Evolutionary conservation across 2,888 invertebrate species (phyloP).

Genomic region (Drosophila nr. medialis): DNA sequence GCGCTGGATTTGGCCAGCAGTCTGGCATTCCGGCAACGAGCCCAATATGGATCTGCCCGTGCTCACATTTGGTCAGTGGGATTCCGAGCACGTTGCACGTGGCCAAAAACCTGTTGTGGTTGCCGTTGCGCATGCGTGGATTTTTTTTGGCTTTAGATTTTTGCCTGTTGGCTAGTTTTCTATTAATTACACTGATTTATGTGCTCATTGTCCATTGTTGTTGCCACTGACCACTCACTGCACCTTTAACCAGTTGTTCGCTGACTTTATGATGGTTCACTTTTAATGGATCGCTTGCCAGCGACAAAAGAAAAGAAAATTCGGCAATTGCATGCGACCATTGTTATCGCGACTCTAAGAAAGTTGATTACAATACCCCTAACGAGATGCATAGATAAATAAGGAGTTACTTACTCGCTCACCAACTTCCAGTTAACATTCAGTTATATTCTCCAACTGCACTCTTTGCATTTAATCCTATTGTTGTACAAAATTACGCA

Average conservation of each 20-base stretch:
- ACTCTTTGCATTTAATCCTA: not conserved
- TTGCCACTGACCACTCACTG: conserved; percentile 44
- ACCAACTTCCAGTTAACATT: not conserved
- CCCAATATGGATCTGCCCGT: conserved; percentile 51
- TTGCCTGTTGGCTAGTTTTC: conserved; percentile 64
- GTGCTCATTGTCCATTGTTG: conserved; percentile 95
- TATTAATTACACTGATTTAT: conserved; percentile 98
- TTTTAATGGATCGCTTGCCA: conserved; percentile 57
- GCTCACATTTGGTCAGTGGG: conserved; percentile 47
- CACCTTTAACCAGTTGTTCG: conserved; percentile 6
- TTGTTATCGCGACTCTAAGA: conserved; percentile 55
- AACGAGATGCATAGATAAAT: conserved; percentile 47
- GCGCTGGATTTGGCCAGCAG: conserved; percentile 48
- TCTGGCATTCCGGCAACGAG: conserved; percentile 37
- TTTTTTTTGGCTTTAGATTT: conserved; percentile 24
- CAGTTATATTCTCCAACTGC: not conserved
- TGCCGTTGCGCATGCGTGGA: conserved; percentile 60
- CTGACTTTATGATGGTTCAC: conserved; percentile 69
- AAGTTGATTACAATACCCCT: conserved; percentile 50
- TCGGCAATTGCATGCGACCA: conserved; percentile 63
- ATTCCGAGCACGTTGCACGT: conserved; percentile 34
- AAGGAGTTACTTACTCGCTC: conserved; percentile 23
- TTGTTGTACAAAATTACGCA: conserved; percentile 1
- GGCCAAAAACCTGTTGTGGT: conserved; percentile 30
- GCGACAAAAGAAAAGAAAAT: conserved; percentile 38